phyloP scores from a whole-genome alignment of 2,113 vertebrate genomes.

The Platysternon megacephalum region DNA sequence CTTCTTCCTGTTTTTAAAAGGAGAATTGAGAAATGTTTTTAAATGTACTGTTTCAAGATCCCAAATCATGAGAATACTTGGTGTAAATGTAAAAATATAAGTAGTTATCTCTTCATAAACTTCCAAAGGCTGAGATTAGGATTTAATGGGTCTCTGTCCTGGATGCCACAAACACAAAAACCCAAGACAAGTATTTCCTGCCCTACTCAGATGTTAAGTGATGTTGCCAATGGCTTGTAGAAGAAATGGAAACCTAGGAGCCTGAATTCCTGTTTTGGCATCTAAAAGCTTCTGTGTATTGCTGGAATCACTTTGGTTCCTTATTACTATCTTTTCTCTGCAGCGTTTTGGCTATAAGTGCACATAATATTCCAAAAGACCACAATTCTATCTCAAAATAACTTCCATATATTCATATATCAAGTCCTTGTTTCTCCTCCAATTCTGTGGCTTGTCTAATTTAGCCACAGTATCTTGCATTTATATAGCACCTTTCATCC shows the following conservation, averaged over 20 bases:
- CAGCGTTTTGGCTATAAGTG: background rate
- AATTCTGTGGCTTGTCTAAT: background rate
- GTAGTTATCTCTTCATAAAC: background rate
- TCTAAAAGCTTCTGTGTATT: background rate
- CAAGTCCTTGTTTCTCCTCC: background rate
- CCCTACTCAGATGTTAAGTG: background rate
- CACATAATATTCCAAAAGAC: background rate
- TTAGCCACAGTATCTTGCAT: background rate
- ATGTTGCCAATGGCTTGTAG: background rate
- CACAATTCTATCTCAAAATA: background rate
- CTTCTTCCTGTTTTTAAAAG: slow-evolving; percentile 32
- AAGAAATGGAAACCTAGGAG: background rate
- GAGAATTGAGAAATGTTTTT: background rate
- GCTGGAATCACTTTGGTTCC: background rate
- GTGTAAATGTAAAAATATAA: background rate
- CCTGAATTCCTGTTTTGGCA: background rate
- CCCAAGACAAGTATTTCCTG: background rate
- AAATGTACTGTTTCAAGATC: background rate
- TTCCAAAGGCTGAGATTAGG: background rate
- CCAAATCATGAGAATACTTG: background rate
- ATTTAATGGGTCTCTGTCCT: background rate
- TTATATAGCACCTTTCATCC: background rate
- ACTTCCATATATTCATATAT: background rate
- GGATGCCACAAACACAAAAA: background rate
- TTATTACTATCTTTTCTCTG: background rate